A percentile compares a stretch with the other conserved stretches of the same genome.
These are phyloP conservation scores for Polypedilum pembai DNA, from an alignment of 1,140 invertebrate species.

Conservation along the genomic window DNA sequence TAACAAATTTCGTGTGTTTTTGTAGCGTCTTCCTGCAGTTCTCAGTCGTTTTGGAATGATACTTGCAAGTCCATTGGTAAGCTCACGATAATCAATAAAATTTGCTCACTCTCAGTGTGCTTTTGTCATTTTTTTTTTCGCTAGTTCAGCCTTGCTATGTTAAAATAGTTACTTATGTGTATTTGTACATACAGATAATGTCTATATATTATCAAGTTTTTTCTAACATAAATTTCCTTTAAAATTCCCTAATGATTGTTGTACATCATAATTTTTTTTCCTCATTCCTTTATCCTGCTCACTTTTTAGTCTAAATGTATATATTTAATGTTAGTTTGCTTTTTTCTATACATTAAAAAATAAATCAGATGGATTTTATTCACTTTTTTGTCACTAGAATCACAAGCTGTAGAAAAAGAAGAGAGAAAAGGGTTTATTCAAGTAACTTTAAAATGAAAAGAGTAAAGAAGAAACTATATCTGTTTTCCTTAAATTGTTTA, in stretches of 20 bases:
- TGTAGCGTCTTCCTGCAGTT: constrained; percentile 84
- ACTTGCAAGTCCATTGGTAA: constrained; percentile 88
- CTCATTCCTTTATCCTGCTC: neutral
- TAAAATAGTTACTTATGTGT: neutral
- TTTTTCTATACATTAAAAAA: neutral
- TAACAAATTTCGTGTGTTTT: constrained; percentile 42
- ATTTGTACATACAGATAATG: neutral
- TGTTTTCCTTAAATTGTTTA: too few relatives aligned
- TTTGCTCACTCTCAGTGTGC: too few relatives aligned
- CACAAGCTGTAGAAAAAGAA: too few relatives aligned
- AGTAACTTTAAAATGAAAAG: too few relatives aligned
- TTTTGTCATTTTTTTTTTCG: too few relatives aligned
- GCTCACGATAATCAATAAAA: constrained; percentile 36
- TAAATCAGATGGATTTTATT: too few relatives aligned
- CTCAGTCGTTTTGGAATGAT: constrained; percentile 88
- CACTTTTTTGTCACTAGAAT: too few relatives aligned
- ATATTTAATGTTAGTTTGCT: neutral
- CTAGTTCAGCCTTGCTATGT: too few relatives aligned
- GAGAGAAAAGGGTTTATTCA: too few relatives aligned
- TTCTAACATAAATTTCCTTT: neutral
- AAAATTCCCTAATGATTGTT: neutral
- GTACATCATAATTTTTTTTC: neutral
- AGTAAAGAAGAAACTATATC: too few relatives aligned
- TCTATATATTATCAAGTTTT: neutral
- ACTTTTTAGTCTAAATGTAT: neutral